Conservation (phyloP, 2,113 vertebrate genomes). For the Pelvicachromis taeniatus region DNA sequence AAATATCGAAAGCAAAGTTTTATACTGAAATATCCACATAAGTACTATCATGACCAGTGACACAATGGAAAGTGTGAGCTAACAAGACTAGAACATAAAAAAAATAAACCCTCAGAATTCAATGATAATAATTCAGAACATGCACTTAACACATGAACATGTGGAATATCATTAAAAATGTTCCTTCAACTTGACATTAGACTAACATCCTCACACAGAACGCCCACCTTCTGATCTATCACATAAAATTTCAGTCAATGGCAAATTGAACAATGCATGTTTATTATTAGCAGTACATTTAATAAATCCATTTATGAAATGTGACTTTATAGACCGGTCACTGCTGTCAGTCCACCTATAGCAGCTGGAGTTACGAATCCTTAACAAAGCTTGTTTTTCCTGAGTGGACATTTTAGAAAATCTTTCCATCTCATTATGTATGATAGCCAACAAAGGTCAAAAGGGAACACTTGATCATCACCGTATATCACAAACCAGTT, state of each 20-base stretch:
- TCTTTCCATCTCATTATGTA: neutral
- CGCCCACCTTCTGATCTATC: neutral
- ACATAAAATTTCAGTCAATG: neutral
- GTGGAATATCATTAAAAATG: neutral
- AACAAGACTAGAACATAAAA: neutral
- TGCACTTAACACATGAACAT: neutral
- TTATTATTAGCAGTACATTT: neutral
- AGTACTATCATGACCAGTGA: neutral
- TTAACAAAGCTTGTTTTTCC: neutral
- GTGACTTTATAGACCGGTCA: neutral
- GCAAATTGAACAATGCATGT: neutral
- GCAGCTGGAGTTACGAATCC: fast-evolving
- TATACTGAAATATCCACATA: neutral
- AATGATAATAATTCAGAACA: neutral
- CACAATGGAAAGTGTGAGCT: neutral
- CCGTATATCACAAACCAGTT: neutral
- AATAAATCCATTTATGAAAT: neutral
- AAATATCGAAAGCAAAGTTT: neutral
- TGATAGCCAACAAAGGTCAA: fast-evolving
- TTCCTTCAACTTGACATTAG: neutral
- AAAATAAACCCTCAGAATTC: neutral
- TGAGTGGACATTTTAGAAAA: neutral
- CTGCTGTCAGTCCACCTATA: neutral
- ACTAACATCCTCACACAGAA: neutral
- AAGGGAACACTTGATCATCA: neutral